Percentiles rank a stretch among this genome's conserved stretches.
phyloP scores from a whole-genome alignment of 2,113 vertebrate genomes.

The Coryphaenoides rupestris region DNA sequence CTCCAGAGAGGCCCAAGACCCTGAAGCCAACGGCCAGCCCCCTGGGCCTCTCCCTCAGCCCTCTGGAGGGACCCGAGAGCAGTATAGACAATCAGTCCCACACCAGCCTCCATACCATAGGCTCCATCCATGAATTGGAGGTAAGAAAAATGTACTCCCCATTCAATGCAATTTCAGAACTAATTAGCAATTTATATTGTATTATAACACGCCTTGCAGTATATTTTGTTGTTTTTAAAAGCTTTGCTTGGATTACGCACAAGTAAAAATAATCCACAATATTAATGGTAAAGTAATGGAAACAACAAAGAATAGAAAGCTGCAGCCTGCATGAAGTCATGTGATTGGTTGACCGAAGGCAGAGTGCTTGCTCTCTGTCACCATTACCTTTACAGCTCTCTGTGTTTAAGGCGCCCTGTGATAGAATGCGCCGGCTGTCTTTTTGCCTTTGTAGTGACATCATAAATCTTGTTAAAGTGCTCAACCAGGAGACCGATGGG shows the following conservation, averaged over 20 bases:
- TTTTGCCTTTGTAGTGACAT: constrained; percentile 11
- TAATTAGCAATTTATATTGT: too few relatives aligned
- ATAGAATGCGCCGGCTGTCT: not conserved
- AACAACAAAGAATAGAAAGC: too few relatives aligned
- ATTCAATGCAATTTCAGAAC: not conserved
- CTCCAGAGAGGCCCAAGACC: constrained; percentile 69
- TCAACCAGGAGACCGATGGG: constrained; percentile 13
- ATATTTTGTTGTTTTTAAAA: too few relatives aligned
- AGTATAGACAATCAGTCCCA: constrained; percentile 64
- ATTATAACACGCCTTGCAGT: too few relatives aligned
- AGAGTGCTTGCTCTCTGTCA: too few relatives aligned
- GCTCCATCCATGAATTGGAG: constrained; percentile 72
- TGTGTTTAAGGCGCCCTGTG: not conserved
- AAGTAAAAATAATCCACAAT: too few relatives aligned
- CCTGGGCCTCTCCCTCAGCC: constrained; percentile 71
- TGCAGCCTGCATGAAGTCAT: too few relatives aligned
- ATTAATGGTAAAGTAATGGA: too few relatives aligned
- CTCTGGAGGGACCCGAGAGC: constrained; percentile 60
- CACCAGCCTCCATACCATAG: constrained; percentile 61
- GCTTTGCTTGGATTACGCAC: too few relatives aligned
- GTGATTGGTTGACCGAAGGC: too few relatives aligned
- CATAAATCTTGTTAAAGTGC: constrained; percentile 15
- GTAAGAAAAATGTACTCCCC: constrained; percentile 63
- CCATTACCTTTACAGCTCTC: not conserved
- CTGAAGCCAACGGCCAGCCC: constrained; percentile 71